Percentiles rank a stretch among this genome's conserved stretches.
Conservation (phyloP, 2,797 vertebrate genomes). For the Sebastes miniatus region DNA sequence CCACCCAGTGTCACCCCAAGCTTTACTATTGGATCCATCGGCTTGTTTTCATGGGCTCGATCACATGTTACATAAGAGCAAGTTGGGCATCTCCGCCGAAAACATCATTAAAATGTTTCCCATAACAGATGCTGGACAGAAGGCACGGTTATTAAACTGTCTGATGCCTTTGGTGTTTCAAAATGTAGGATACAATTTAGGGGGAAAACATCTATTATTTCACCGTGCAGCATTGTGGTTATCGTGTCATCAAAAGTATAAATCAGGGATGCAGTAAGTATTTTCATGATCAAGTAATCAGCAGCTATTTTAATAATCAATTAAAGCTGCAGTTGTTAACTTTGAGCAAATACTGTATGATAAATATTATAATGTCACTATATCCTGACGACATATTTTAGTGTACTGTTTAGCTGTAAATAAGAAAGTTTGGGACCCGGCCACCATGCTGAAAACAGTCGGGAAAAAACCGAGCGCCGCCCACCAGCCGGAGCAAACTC, state of each 20-base stretch:
- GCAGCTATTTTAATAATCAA: background rate
- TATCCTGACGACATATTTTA: no score
- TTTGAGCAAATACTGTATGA: background rate
- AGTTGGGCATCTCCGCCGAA: constrained; percentile 10
- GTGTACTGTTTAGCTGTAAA: no score
- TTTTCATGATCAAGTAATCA: background rate
- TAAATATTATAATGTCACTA: background rate
- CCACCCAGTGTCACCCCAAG: constrained; percentile 18
- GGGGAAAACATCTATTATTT: background rate
- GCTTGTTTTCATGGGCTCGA: constrained; percentile 28
- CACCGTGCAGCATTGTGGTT: background rate
- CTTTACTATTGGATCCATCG: constrained; percentile 23
- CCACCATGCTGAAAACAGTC: no score
- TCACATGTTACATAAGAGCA: constrained; percentile 42
- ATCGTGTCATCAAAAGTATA: background rate
- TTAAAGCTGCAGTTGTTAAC: background rate
- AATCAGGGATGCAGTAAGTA: background rate
- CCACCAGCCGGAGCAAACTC: no score
- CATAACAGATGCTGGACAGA: constrained; percentile 24
- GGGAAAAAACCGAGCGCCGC: rapidly evolving
- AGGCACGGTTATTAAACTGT: background rate
- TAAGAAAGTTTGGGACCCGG: no score
- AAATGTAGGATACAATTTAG: background rate
- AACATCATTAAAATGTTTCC: constrained; percentile 41
- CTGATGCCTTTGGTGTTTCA: background rate